Conservation (phyloP, 2,888 invertebrate genomes). For the Agelastica alni region DNA sequence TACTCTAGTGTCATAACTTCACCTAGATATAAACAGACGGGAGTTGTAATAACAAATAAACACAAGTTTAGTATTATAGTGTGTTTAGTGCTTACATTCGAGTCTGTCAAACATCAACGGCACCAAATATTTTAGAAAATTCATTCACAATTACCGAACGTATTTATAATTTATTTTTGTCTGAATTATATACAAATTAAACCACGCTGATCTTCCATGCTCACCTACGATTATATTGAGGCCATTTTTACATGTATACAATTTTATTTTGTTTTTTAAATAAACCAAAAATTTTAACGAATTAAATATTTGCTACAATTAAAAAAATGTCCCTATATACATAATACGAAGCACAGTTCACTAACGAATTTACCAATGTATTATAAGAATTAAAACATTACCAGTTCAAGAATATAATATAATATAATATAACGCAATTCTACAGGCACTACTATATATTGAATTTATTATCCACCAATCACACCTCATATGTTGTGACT, state of each 20-base stretch:
- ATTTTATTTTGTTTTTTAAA: too few relatives aligned
- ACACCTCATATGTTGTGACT: too few relatives aligned
- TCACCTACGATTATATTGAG: constrained; percentile 6
- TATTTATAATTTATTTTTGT: constrained; percentile 24
- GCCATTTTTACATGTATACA: background rate
- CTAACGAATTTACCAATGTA: too few relatives aligned
- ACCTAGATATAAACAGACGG: constrained; percentile 27
- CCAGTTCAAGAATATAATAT: too few relatives aligned
- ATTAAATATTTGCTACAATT: too few relatives aligned
- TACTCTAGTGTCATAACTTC: constrained; percentile 33
- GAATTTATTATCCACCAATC: too few relatives aligned
- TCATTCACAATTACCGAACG: constrained; percentile 30
- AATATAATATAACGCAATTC: too few relatives aligned
- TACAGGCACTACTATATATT: too few relatives aligned
- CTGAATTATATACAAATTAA: constrained; percentile 18
- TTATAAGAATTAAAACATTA: too few relatives aligned
- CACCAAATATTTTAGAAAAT: constrained; percentile 30
- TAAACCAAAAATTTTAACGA: too few relatives aligned
- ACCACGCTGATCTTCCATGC: background rate
- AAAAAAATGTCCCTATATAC: too few relatives aligned
- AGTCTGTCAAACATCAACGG: constrained; percentile 33
- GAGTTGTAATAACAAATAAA: constrained; percentile 33
- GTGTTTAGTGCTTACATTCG: constrained; percentile 28
- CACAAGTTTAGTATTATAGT: constrained; percentile 23
- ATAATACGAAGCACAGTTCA: too few relatives aligned